Conservation (phyloP, 2,113 vertebrate species). For the Chascanopsetta lugubris region DNA sequence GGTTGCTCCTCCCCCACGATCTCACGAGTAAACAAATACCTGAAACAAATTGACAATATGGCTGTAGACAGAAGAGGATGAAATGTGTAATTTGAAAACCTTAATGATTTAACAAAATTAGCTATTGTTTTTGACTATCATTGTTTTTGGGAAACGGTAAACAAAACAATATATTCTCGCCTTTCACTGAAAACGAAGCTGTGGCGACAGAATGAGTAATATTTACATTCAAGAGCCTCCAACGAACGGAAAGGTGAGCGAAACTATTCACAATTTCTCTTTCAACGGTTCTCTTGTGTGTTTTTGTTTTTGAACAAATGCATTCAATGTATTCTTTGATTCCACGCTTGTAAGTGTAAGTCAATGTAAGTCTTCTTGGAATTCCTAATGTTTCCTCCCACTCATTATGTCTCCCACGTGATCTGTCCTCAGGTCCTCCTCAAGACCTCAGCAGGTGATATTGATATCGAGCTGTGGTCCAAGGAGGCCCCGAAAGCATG, state of each 20-base stretch:
- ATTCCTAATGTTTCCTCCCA: not conserved
- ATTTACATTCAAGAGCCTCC: conserved; percentile 98
- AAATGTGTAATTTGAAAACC: not conserved
- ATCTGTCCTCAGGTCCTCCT: conserved; percentile 86
- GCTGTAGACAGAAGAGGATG: conserved; percentile 17
- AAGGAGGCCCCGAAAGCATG: conserved; percentile 97
- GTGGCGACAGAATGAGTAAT: conserved; percentile 87
- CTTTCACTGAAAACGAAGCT: not conserved
- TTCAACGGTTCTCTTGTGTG: not conserved
- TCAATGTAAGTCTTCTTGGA: not conserved
- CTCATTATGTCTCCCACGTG: not conserved
- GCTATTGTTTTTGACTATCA: rapidly evolving
- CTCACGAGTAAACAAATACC: conserved; percentile 49
- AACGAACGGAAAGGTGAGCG: conserved; percentile 92
- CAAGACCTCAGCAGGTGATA: conserved; percentile 95
- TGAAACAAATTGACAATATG: conserved; percentile 40
- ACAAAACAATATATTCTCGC: not conserved
- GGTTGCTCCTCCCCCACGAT: not conserved
- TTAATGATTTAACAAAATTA: not conserved
- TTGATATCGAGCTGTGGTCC: conserved; percentile 97
- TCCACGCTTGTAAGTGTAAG: not conserved
- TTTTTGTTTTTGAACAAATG: not conserved
- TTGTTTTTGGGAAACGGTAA: too few species aligned
- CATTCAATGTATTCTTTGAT: not conserved
- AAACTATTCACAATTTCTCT: not conserved